Evolutionary conservation across 2,113 vertebrate genomes (phyloP).

Genomic region (Sapajus apella): DNA sequence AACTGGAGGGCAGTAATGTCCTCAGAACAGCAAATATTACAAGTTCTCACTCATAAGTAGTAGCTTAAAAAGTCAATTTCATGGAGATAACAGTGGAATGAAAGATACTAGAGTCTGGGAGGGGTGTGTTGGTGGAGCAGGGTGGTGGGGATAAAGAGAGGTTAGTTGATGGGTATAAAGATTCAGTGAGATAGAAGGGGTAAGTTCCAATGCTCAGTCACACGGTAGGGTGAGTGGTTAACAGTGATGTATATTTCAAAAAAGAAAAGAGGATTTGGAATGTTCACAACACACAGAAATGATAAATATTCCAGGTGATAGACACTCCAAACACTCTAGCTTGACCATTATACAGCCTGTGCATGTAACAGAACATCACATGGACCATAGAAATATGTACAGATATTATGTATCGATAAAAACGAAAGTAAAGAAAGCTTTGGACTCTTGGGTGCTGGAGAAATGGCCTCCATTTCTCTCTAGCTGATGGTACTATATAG

Average conservation of each 20-base stretch:
- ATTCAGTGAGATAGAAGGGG: background rate
- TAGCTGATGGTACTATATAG: background rate
- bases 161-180: background rate
- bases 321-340: no score
- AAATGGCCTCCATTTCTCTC: accelerated
- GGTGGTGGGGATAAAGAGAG: background rate
- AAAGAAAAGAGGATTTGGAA: no score
- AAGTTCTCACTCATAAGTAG: background rate
- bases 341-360: no score
- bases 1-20: background rate
- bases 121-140: background rate
- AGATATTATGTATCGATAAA: background rate
- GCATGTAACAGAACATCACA: no score
- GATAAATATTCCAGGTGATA: no score
- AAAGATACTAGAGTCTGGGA: background rate
- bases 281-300: no score
- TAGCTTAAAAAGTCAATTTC: background rate
- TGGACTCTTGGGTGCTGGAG: background rate
- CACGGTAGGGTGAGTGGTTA: background rate
- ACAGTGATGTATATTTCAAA: no score
- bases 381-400: background rate
- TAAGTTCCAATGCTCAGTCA: background rate
- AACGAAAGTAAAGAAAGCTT: background rate
- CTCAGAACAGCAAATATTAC: background rate
- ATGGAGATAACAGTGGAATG: background rate